These are phyloP conservation scores for Melangyna quadrimaculata DNA, from an alignment of 2,888 invertebrate species.

Conservation along the genomic window DNA sequence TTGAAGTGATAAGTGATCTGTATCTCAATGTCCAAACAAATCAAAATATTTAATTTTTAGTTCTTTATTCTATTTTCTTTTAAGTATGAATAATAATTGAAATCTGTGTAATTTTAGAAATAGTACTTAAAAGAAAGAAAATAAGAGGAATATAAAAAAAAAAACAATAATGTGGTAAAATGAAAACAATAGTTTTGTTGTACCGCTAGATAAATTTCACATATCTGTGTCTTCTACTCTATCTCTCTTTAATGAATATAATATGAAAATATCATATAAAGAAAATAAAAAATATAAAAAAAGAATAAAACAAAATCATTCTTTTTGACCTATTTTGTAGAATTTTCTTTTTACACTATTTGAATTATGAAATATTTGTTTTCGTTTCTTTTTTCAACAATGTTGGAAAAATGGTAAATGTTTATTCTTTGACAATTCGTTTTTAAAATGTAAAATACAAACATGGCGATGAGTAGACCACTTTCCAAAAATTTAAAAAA, in stretches of 20 bases:
- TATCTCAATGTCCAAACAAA: constrained; percentile 65
- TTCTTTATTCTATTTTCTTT: constrained; percentile 30
- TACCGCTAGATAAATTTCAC: constrained; percentile 42
- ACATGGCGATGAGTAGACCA: not conserved
- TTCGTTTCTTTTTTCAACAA: not conserved
- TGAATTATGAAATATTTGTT: constrained; percentile 16
- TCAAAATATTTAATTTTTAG: constrained; percentile 30
- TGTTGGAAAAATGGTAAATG: not conserved
- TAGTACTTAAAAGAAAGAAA: constrained; percentile 56
- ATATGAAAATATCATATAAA: constrained; percentile 27
- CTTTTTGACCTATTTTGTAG: not conserved
- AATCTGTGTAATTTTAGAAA: constrained; percentile 54
- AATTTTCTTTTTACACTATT: not conserved
- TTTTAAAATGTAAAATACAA: not conserved
- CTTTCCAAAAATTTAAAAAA: too few species aligned
- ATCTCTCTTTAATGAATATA: constrained; percentile 34
- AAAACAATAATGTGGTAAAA: constrained; percentile 12
- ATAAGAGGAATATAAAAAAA: not conserved
- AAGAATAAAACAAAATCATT: not conserved
- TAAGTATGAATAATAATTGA: constrained; percentile 23
- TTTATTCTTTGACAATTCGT: not conserved
- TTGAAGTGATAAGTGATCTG: constrained; percentile 54
- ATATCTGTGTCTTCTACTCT: constrained; percentile 56
- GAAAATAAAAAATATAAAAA: not conserved
- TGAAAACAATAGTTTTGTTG: constrained; percentile 21